Conservation (phyloP, 1,140 invertebrate genomes). For the Centruroides sculpturatus region DNA sequence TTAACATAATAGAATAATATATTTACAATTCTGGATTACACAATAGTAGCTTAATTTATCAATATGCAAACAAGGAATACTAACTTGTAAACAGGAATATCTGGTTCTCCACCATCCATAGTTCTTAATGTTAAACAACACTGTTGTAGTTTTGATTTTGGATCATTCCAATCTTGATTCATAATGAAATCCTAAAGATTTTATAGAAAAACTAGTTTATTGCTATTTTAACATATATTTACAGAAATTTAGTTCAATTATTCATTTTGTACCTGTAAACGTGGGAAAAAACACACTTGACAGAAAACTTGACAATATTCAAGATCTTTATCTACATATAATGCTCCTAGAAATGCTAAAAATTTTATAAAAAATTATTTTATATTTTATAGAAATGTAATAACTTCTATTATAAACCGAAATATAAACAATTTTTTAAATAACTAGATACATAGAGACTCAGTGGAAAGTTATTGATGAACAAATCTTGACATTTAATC, state of each 20-base stretch:
- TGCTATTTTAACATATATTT: too few relatives aligned
- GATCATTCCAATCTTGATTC: conserved; percentile 99
- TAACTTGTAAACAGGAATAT: conserved; percentile 93
- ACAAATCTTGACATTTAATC: too few relatives aligned
- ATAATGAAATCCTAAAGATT: conserved; percentile 74
- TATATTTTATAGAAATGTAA: too few relatives aligned
- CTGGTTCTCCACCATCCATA: conserved; percentile 87
- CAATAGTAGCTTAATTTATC: too few relatives aligned
- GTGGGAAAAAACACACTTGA: conserved; percentile 89
- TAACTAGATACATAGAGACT: too few relatives aligned
- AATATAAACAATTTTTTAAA: too few relatives aligned
- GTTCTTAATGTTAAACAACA: conserved; percentile 92
- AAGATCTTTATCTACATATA: conserved; percentile 94
- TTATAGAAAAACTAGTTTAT: neutral
- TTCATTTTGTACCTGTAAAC: conserved; percentile 30
- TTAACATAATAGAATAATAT: too few relatives aligned
- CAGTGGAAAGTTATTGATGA: too few relatives aligned
- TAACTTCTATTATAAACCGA: too few relatives aligned
- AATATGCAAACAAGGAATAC: conserved; percentile 11
- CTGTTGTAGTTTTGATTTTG: conserved; percentile 97
- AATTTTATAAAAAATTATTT: too few relatives aligned
- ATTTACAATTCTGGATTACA: too few relatives aligned
- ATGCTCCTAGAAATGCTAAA: conserved; percentile 72
- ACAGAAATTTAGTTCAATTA: too few relatives aligned
- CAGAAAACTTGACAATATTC: conserved; percentile 81